Evolutionary conservation across 1,140 invertebrate species (phyloP).

Genomic region (Drosophila lowei): DNA sequence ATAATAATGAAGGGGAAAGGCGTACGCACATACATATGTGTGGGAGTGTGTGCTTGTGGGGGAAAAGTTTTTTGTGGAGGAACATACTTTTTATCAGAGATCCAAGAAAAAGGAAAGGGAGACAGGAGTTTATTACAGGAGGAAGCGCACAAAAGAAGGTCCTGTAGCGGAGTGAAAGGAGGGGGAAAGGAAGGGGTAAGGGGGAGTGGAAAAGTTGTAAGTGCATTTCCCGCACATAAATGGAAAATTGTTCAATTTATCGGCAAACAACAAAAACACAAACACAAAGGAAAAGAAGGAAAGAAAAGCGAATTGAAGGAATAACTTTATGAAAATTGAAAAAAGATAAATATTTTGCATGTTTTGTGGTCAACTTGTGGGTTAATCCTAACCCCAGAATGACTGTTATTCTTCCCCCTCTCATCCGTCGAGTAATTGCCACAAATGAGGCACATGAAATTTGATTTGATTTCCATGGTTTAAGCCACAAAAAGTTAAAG

Average conservation of each 20-base stretch:
- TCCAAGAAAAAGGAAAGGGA: conserved; percentile 4
- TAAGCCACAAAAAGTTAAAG: conserved; percentile 43
- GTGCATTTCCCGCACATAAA: conserved; percentile 64
- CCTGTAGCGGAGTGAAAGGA: conserved; percentile 9
- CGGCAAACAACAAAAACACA: conserved; percentile 13
- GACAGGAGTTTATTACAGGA: conserved; percentile 59
- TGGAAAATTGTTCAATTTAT: conserved; percentile 76
- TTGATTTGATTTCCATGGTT: conserved; percentile 56
- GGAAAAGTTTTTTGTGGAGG: conserved; percentile 39
- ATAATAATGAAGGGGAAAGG: conserved; percentile 28
- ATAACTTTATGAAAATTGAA: conserved; percentile 62
- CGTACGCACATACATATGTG: conserved; percentile 10
- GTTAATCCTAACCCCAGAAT: conserved; percentile 20
- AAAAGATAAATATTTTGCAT: conserved; percentile 58
- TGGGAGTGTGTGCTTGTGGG: conserved; percentile 11
- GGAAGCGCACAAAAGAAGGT: conserved; percentile 17
- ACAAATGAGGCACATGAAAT: conserved; percentile 65
- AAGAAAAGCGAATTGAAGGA: conserved; percentile 17
- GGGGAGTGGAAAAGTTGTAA: conserved; percentile 54
- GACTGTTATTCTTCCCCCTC: not conserved
- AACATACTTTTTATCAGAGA: conserved; percentile 62
- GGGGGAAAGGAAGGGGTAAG: not conserved
- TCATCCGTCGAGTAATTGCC: conserved; percentile 35
- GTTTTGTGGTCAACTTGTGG: conserved; percentile 42
- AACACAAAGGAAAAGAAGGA: conserved; percentile 18